phyloP scores from a whole-genome alignment of 2,888 invertebrate species.

The Dromius quadrimaculatus region DNA sequence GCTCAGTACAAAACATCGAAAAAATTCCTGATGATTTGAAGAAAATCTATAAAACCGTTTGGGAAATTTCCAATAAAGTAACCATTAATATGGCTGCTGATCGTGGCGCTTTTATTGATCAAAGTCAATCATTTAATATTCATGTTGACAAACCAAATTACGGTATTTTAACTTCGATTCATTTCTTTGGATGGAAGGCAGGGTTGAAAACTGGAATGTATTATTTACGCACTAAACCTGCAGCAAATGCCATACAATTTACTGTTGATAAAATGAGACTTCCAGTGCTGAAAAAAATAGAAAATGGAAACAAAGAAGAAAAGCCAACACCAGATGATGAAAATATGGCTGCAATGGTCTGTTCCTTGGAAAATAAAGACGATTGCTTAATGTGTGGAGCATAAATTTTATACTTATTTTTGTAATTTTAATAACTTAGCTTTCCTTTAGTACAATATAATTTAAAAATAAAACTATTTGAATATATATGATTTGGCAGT shows the following conservation, averaged over 20 bases:
- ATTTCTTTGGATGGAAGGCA: conserved; percentile 97
- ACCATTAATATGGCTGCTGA: conserved; percentile 98
- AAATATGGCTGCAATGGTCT: conserved; percentile 83
- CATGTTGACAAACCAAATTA: conserved; percentile 96
- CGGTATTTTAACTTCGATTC: conserved; percentile 96
- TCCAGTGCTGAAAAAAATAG: conserved; percentile 58
- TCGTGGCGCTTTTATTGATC: conserved; percentile 97
- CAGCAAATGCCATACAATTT: conserved; percentile 96
- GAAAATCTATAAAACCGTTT: conserved; percentile 93
- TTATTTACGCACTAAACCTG: conserved; percentile 95
- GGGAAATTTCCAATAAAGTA: conserved; percentile 95
- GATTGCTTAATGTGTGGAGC: conserved; percentile 90
- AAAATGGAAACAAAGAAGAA: conserved; percentile 52
- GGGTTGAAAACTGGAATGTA: conserved; percentile 99
- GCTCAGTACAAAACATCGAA: conserved; percentile 92
- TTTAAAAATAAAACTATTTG: too few relatives aligned
- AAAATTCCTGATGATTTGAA: conserved; percentile 87
- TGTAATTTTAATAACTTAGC: not conserved
- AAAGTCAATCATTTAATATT: conserved; percentile 97
- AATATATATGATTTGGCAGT: too few relatives aligned
- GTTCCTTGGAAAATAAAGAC: conserved; percentile 89
- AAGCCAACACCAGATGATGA: conserved; percentile 62
- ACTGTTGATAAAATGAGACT: conserved; percentile 91
- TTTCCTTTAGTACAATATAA: too few relatives aligned
- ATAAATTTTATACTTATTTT: conserved; percentile 63